phyloP scores from a whole-genome alignment of 2,888 invertebrate genomes.

The Agrotis ipsilon region DNA sequence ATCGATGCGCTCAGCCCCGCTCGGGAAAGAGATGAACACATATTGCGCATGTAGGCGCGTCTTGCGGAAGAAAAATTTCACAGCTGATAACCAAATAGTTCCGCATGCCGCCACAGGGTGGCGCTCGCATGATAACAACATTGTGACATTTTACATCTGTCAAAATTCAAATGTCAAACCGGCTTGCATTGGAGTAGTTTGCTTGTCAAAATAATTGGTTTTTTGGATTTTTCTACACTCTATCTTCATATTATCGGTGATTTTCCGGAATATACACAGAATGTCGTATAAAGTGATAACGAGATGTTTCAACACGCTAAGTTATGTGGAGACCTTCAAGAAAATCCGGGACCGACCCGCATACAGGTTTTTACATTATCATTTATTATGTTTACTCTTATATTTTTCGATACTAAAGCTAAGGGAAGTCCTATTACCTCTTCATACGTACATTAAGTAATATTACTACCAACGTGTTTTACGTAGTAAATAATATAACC shows the following conservation, averaged over 20 bases:
- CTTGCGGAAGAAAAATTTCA: slow-evolving; percentile 85
- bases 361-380: slow-evolving; percentile 72
- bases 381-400: slow-evolving; percentile 9
- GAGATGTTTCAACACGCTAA: slow-evolving; percentile 81
- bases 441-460: not conserved
- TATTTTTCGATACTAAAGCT: not conserved
- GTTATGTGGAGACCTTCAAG: slow-evolving; percentile 84
- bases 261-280: slow-evolving; percentile 54
- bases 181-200: slow-evolving; percentile 24
- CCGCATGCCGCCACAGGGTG: slow-evolving; percentile 71
- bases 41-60: slow-evolving; percentile 85
- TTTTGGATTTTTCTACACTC: slow-evolving; percentile 20
- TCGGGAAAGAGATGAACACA: slow-evolving; percentile 87
- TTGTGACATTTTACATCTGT: slow-evolving; percentile 62
- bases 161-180: slow-evolving; percentile 54
- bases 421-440: not conserved
- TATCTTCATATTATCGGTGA: slow-evolving; percentile 9
- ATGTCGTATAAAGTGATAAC: slow-evolving; percentile 84
- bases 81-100: slow-evolving; percentile 84
- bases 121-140: slow-evolving; percentile 75
- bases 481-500: not conserved
- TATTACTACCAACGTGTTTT: not conserved
- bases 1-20: slow-evolving; percentile 81
- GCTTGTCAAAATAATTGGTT: slow-evolving; percentile 62
- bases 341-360: slow-evolving; percentile 80